Conservation (phyloP, 2,888 invertebrate genomes). For the Drosophila austrosaltans region DNA sequence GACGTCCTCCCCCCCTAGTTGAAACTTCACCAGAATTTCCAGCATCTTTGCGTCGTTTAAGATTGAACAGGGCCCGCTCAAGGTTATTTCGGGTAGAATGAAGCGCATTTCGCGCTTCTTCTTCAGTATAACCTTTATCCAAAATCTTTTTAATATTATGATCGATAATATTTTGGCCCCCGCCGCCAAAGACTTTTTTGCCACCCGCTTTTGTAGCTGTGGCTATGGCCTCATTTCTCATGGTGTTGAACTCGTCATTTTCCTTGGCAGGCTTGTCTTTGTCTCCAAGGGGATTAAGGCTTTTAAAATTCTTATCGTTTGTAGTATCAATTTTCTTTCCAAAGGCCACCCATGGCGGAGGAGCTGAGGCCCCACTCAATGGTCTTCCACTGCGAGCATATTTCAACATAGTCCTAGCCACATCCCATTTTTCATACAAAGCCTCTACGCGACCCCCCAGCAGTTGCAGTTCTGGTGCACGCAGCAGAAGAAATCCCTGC, state of each 20-base stretch:
- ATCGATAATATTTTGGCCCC: conserved; percentile 88
- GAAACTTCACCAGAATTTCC: conserved; percentile 43
- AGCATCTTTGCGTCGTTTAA: conserved; percentile 86
- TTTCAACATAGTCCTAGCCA: conserved; percentile 87
- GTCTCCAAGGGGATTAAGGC: conserved; percentile 85
- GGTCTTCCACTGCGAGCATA: conserved; percentile 84
- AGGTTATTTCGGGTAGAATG: conserved; percentile 89
- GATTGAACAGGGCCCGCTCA: conserved; percentile 88
- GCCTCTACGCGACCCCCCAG: conserved; percentile 93
- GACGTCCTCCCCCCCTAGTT: conserved; percentile 36
- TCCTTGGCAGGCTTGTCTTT: conserved; percentile 85
- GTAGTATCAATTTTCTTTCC: conserved; percentile 89
- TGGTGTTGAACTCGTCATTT: conserved; percentile 94
- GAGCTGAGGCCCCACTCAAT: conserved; percentile 88
- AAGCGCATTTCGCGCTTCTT: conserved; percentile 90
- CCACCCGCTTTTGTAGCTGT: conserved; percentile 89
- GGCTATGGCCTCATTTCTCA: conserved; percentile 94
- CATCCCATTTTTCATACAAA: conserved; percentile 95
- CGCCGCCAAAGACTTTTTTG: conserved; percentile 87
- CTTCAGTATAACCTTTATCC: conserved; percentile 90
- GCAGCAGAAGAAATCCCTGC: conserved; percentile 90
- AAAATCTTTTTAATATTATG: conserved; percentile 91
- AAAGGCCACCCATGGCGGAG: conserved; percentile 96
- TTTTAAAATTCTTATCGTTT: conserved; percentile 88
- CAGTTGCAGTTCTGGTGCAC: conserved; percentile 87